Evolutionary conservation across 2,113 vertebrate genomes (phyloP).

Genomic region (Anthoscopus minutus): DNA sequence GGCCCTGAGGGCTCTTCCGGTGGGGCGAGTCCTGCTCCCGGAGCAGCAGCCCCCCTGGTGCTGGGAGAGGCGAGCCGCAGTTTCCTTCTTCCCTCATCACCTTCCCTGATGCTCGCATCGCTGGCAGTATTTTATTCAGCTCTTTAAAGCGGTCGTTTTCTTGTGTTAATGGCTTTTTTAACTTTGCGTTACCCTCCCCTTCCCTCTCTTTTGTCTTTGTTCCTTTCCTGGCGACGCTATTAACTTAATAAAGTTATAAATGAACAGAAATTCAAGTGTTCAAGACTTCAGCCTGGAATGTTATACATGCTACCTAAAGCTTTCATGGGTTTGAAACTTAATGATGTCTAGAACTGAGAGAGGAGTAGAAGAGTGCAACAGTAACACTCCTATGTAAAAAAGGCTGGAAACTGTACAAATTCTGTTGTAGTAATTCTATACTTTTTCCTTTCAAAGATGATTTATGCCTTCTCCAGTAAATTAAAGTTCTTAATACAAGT

Average conservation of each 20-base stretch:
- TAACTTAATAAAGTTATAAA: neutral
- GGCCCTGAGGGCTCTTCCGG: rapidly evolving
- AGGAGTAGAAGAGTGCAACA: neutral
- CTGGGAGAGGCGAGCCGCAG: too few relatives aligned
- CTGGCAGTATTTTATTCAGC: rapidly evolving
- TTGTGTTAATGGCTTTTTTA: neutral
- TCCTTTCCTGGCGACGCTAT: rapidly evolving
- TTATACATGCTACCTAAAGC: rapidly evolving
- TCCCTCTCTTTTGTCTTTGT: neutral
- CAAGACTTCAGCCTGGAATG: rapidly evolving
- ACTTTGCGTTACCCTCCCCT: rapidly evolving
- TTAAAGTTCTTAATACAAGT: rapidly evolving
- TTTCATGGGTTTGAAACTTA: neutral
- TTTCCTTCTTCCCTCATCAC: rapidly evolving
- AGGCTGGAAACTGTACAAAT: neutral
- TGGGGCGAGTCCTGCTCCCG: rapidly evolving
- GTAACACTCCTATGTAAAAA: rapidly evolving
- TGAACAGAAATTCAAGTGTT: neutral
- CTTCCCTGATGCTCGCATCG: rapidly evolving
- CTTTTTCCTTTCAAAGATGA: neutral
- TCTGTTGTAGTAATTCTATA: neutral
- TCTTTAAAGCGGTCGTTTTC: neutral
- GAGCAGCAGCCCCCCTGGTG: too few relatives aligned
- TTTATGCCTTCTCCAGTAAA: too few relatives aligned
- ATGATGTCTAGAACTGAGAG: neutral